Base-by-base conservation (phyloP, 2,888 invertebrate species). In the Aelia acuminata region DNA sequence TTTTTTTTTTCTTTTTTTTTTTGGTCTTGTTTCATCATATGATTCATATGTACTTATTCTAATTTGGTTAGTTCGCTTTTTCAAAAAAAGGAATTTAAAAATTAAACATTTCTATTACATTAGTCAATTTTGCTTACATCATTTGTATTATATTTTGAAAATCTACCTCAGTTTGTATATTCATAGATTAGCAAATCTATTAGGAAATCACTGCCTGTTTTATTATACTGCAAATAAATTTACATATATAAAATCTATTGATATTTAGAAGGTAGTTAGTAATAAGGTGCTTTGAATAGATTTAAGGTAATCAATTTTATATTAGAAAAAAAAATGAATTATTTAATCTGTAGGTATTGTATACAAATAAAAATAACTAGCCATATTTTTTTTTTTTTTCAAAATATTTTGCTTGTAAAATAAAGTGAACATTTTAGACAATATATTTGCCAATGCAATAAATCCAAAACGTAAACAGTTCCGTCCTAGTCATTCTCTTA, bases 401-500 rank as follows among this genome's bases (percentile, higher is more conserved):
- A 57, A 57, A 57, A 70, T 70, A 20, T 70, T 1, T 70, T 31
- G 7, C 26, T 57, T 26, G 13, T 70, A 35, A 31, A 35, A 35
- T 35, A 35, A 35, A 70, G 31, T 31, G 18, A 31, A 70, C 31
- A 70, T 70, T 70, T 43, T n/a, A n/a, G 80, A 80, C 35, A 85
- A 35, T 50, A 85, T 50, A 26, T 22, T 39, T 50, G 39, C 31
- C 26, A 50, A 49, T 50, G n/a, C 35, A 85, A 85, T 85, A 35
- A 18, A 15, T 84, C 20, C 48, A 84, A 35, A 49, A 50, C 3
- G 20, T 85, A 31, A 26, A 50, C 47, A 85, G 20, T 35, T 50
- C 85, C 53, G 85, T 85, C 80, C 80, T 80, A 47, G 63, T 70
- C 63, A 35, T 35, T 70, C 35, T 35, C 18, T 18, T 70, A 35